Percentiles rank a stretch among this genome's conserved stretches.
phyloP scores from a whole-genome alignment of 2,113 vertebrate species.

The Podarcis muralis region DNA sequence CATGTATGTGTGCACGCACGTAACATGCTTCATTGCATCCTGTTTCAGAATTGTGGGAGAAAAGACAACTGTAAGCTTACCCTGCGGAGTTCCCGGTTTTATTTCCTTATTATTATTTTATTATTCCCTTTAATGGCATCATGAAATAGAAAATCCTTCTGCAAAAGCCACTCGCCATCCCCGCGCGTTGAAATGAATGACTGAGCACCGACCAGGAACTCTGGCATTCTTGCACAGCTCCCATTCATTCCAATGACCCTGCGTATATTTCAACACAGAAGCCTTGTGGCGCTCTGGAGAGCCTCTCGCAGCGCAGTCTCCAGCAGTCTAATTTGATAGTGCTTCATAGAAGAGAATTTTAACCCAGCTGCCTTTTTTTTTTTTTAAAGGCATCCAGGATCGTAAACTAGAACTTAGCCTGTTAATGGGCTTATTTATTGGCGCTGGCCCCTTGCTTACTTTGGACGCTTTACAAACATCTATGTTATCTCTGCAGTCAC shows the following conservation, averaged over 20 bases:
- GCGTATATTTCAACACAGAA: conserved; percentile 38
- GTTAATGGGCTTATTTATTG: conserved; percentile 87
- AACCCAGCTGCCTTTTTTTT: conserved; percentile 68
- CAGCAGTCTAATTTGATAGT: conserved; percentile 66
- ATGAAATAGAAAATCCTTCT: not conserved
- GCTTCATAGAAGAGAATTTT: conserved; percentile 58
- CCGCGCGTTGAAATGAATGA: not conserved
- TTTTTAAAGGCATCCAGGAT: conserved; percentile 77
- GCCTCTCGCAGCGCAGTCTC: conserved; percentile 51
- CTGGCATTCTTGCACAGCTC: too few species aligned
- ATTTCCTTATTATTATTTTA: conserved; percentile 9
- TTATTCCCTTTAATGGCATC: not conserved
- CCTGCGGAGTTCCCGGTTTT: not conserved
- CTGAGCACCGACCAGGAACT: not conserved
- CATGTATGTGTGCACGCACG: not conserved
- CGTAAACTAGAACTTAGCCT: conserved; percentile 83
- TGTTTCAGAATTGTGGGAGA: not conserved
- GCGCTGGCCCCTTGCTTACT: conserved; percentile 81
- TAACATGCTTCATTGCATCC: not conserved
- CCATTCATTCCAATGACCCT: not conserved
- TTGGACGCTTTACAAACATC: conserved; percentile 84
- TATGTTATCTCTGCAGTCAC: conserved; percentile 77
- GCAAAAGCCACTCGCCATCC: not conserved
- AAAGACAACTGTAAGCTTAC: not conserved
- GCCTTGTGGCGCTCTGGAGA: conserved; percentile 56